A percentile compares a stretch with the other conserved stretches of the same genome.
Evolutionary conservation across 2,797 vertebrate species (phyloP).

Genomic region (Micrastur ruficollis): DNA sequence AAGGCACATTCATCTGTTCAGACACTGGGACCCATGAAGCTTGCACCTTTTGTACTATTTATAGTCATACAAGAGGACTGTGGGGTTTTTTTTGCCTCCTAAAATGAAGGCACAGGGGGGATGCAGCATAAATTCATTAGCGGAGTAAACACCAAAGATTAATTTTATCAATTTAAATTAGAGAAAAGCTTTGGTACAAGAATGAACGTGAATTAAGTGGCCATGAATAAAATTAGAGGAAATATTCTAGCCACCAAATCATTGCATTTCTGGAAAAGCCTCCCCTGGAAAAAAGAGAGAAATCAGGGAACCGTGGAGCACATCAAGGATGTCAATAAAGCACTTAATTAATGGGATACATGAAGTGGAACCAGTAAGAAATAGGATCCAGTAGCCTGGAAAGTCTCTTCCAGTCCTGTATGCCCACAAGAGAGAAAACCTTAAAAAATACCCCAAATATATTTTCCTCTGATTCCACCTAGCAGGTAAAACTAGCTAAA

Average conservation of each 20-base stretch:
- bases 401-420: not conserved
- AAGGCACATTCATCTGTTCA: not conserved
- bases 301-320: not conserved
- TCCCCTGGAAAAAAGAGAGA: not conserved
- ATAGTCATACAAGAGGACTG: not conserved
- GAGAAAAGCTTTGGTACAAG: not conserved
- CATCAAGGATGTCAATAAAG: not conserved
- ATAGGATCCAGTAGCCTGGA: not conserved
- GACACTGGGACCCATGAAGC: not conserved
- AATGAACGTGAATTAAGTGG: not conserved
- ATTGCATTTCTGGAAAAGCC: not conserved
- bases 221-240: not conserved
- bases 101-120: not conserved
- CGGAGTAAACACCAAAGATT: not conserved
- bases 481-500: not conserved
- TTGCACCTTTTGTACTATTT: not conserved
- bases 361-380: not conserved
- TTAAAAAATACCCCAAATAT: not conserved
- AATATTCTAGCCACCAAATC: not conserved
- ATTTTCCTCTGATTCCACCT: not conserved
- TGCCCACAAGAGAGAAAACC: not conserved
- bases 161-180: not conserved
- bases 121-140: not conserved
- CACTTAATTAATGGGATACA: not conserved
- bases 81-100: not conserved